Conservation (phyloP, 2,113 vertebrate genomes). For the Proterorhinus semilunaris region DNA sequence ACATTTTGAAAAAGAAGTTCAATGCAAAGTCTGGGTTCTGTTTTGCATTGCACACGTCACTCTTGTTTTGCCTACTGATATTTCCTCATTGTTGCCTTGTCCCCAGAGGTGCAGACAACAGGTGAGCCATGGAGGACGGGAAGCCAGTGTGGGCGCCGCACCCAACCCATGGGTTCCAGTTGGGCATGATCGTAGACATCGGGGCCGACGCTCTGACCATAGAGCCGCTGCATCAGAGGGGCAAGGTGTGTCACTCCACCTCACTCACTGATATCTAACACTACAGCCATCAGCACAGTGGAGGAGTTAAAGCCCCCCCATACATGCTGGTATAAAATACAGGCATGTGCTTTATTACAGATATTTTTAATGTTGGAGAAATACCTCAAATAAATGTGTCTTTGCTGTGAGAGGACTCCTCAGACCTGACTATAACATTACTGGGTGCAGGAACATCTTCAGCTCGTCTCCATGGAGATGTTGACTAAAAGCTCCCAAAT, state of each 20-base stretch:
- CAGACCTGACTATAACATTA: no score
- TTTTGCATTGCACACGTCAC: constrained; percentile 38
- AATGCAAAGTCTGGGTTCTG: constrained; percentile 23
- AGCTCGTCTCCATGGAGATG: no score
- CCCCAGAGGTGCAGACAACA: constrained; percentile 47
- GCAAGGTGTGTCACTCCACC: constrained; percentile 83
- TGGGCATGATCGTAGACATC: constrained; percentile 95
- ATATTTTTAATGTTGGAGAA: no score
- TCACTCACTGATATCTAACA: constrained; percentile 4
- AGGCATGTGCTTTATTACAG: no score
- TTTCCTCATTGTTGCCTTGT: constrained; percentile 1
- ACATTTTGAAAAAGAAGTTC: not conserved
- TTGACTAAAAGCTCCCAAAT: no score
- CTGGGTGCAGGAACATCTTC: no score
- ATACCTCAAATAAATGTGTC: no score
- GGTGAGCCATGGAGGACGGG: constrained; percentile 91
- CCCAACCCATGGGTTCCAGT: constrained; percentile 94
- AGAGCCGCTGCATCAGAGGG: constrained; percentile 86
- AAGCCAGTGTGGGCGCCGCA: constrained; percentile 99
- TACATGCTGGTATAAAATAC: no score
- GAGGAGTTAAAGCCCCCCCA: no score
- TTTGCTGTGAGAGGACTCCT: no score
- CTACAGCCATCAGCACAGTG: not conserved
- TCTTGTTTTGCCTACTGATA: not conserved
- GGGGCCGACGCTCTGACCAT: constrained; percentile 91